A percentile compares a stretch with the other conserved stretches of the same genome.
Conservation (phyloP, 2,888 invertebrate species). For the Lottia gigantea region DNA sequence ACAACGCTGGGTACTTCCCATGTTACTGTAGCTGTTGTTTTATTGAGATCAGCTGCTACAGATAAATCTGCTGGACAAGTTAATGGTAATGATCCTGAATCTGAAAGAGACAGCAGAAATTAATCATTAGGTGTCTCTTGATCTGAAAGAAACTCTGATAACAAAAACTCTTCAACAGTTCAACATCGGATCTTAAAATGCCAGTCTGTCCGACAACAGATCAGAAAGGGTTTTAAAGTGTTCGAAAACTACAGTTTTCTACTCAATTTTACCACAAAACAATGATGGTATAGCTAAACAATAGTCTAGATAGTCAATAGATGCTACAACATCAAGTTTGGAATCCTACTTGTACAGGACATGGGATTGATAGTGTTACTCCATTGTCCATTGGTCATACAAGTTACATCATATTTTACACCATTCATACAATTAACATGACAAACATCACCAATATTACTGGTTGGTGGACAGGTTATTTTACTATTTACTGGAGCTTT, state of each 20-base stretch:
- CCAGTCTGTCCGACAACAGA: constrained; percentile 36
- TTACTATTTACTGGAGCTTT: constrained; percentile 15
- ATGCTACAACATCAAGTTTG: no score
- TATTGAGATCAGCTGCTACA: constrained; percentile 22
- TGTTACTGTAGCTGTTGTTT: constrained; percentile 35
- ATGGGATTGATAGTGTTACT: constrained; percentile 35
- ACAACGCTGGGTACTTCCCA: constrained; percentile 39
- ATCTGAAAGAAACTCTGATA: no score
- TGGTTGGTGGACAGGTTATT: no score
- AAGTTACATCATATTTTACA: constrained; percentile 14
- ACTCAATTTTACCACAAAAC: no score
- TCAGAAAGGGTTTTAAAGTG: background rate
- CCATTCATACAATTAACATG: no score
- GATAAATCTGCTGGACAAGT: constrained; percentile 37
- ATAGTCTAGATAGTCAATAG: no score
- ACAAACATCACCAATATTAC: no score
- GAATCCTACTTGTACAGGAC: constrained; percentile 37
- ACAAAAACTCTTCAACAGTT: no score
- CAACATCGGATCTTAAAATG: constrained; percentile 25
- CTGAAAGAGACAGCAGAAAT: no score
- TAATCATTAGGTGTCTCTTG: no score
- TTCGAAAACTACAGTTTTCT: no score
- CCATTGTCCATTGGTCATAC: constrained; percentile 47
- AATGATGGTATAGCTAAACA: no score
- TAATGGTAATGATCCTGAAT: constrained; percentile 14